Percentiles rank a stretch among this genome's conserved stretches.
Evolutionary conservation across 2,888 invertebrate genomes (phyloP).

Genomic region (Thera britannica): DNA sequence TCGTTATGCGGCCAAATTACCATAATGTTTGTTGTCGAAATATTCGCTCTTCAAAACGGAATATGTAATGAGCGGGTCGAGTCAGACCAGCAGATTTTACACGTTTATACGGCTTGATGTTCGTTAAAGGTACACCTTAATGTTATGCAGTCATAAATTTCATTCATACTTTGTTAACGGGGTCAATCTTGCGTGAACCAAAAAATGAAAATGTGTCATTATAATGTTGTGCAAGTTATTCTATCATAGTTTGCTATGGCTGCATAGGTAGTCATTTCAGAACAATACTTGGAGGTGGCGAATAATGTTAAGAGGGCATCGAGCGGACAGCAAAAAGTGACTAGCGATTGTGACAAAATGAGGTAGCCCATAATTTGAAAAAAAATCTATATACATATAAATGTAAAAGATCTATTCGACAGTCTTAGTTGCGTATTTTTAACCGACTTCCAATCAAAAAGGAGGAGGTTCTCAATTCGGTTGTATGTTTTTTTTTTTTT

Average conservation of each 20-base stretch:
- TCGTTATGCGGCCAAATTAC: conserved; percentile 76
- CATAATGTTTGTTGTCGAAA: conserved; percentile 82
- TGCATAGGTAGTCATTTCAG: neutral
- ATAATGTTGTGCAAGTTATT: conserved; percentile 20
- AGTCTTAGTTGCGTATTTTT: no score
- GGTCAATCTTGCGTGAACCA: conserved; percentile 47
- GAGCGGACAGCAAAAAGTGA: no score
- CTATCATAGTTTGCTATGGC: neutral
- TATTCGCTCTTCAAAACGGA: conserved; percentile 75
- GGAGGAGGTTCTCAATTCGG: no score
- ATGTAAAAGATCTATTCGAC: no score
- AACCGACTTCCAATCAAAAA: no score
- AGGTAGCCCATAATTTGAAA: no score
- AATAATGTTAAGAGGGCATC: conserved; percentile 32
- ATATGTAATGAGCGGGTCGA: conserved; percentile 74
- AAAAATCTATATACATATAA: no score
- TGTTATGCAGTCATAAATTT: conserved; percentile 69
- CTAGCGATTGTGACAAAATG: no score
- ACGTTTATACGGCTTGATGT: conserved; percentile 66
- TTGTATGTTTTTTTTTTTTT: no score
- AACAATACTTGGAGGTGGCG: conserved; percentile 1
- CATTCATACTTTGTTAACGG: conserved; percentile 61
- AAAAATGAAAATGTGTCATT: conserved; percentile 35
- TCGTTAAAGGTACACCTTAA: conserved; percentile 68
- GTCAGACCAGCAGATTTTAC: conserved; percentile 67